These are phyloP conservation scores for Thera obeliscata DNA, from an alignment of 2,888 invertebrate species.

Conservation along the genomic window DNA sequence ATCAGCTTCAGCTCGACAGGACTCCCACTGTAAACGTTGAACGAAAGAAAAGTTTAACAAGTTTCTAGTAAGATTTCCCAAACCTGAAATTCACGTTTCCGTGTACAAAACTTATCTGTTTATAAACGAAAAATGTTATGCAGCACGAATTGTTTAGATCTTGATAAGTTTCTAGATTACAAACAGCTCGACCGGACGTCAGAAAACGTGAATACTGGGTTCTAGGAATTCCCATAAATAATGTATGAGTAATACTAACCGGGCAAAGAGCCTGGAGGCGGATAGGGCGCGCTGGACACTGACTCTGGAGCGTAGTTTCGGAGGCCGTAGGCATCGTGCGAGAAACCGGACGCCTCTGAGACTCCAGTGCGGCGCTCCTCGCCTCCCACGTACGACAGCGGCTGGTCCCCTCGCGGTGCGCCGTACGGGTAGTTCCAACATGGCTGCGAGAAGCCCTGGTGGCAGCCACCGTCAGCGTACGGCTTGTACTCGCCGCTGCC, in stretches of 20 bases:
- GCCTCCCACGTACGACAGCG: conserved; percentile 88
- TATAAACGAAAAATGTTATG: conserved; percentile 76
- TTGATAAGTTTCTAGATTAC: conserved; percentile 78
- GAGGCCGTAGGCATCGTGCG: conserved; percentile 90
- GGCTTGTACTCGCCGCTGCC: conserved; percentile 87
- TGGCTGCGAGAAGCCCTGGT: conserved; percentile 88
- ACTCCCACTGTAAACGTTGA: conserved; percentile 32
- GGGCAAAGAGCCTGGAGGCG: conserved; percentile 89
- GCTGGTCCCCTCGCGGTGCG: conserved; percentile 86
- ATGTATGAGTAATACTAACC: conserved; percentile 70
- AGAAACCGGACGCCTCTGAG: conserved; percentile 86
- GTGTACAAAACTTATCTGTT: conserved; percentile 60
- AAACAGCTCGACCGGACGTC: conserved; percentile 68
- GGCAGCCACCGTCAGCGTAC: conserved; percentile 85
- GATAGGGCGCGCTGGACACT: conserved; percentile 90
- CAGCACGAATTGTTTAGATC: conserved; percentile 57
- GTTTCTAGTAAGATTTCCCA: conserved; percentile 28
- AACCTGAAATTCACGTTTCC: conserved; percentile 44
- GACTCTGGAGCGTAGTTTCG: conserved; percentile 90
- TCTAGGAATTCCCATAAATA: conserved; percentile 50
- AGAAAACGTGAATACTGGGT: conserved; percentile 66
- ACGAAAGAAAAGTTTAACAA: conserved; percentile 29
- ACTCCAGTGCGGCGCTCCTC: conserved; percentile 88
- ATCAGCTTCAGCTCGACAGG: conserved; percentile 50
- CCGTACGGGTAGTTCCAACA: conserved; percentile 90